phyloP scores from a whole-genome alignment of 2,797 vertebrate species.

The Danio tinwini region DNA sequence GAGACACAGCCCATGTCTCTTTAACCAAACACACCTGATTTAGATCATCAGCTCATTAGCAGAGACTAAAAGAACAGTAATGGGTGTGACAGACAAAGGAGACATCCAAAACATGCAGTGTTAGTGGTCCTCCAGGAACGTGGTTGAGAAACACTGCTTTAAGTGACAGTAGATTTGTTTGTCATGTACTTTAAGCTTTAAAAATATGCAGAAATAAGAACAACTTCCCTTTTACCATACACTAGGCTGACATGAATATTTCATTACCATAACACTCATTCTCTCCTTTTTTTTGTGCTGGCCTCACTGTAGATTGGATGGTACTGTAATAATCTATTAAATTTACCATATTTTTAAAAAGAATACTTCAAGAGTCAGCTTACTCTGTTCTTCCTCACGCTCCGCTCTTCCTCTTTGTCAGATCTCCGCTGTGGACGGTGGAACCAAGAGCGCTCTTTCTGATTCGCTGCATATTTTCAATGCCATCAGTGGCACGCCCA shows the following conservation, averaged over 20 bases:
- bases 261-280: constrained; percentile 50
- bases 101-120: too few species aligned
- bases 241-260: not conserved
- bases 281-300: constrained; percentile 74
- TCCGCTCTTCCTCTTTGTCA: constrained; percentile 61
- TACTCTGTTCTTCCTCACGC: constrained; percentile 17
- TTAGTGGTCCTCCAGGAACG: too few species aligned
- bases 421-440: constrained; percentile 88
- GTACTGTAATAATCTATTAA: constrained; percentile 78
- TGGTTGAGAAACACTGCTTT: too few species aligned
- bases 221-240: too few species aligned
- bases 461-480: constrained; percentile 95
- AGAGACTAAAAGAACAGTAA: too few species aligned
- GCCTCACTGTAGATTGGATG: constrained; percentile 89
- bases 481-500: constrained; percentile 93
- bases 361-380: not conserved
- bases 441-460: constrained; percentile 82
- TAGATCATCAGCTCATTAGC: too few species aligned
- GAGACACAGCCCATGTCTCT: too few species aligned
- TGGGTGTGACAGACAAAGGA: too few species aligned
- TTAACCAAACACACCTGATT: too few species aligned
- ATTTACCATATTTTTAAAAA: constrained; percentile 14
- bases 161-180: too few species aligned
- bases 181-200: too few species aligned
- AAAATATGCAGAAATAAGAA: too few species aligned